phyloP scores from a whole-genome alignment of 2,113 vertebrate species.

The Dicerorhinus sumatrensis region DNA sequence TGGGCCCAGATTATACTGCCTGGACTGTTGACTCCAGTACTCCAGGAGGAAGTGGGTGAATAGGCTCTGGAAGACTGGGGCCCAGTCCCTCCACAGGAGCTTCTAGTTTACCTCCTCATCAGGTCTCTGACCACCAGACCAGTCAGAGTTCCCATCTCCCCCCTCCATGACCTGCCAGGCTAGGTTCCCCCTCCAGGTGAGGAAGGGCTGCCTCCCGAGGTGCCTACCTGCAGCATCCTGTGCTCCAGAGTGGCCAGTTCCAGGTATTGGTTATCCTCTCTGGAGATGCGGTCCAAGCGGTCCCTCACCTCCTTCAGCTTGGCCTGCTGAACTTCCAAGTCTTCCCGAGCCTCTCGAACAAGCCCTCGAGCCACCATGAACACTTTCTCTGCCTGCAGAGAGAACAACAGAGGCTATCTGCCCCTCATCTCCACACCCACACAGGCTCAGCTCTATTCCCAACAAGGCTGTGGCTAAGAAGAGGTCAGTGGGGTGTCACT shows the following conservation, averaged over 20 bases:
- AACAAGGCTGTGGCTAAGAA: neutral
- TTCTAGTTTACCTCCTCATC: neutral
- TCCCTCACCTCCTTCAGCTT: constrained; percentile 95
- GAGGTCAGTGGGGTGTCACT: neutral
- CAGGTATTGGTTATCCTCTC: constrained; percentile 95
- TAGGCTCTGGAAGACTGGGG: neutral
- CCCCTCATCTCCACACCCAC: neutral
- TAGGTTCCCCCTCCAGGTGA: neutral
- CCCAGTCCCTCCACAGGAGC: neutral
- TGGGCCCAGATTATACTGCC: neutral
- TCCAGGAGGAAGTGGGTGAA: neutral
- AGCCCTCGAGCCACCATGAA: constrained; percentile 97
- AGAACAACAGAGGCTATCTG: neutral
- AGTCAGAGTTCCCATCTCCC: neutral
- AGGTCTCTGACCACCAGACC: neutral
- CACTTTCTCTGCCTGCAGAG: constrained; percentile 92
- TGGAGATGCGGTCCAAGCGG: constrained; percentile 95
- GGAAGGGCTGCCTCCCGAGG: neutral
- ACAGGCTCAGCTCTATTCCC: neutral
- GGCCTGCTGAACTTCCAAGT: constrained; percentile 91
- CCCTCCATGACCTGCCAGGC: neutral
- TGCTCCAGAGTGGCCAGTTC: constrained; percentile 97
- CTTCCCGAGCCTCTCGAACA: constrained; percentile 92
- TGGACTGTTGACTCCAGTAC: neutral
- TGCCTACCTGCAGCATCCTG: constrained; percentile 94